Percentiles rank a stretch among this genome's conserved stretches.
Conservation (phyloP, 2,888 invertebrate genomes). For the Tricholauxania praeusta region DNA sequence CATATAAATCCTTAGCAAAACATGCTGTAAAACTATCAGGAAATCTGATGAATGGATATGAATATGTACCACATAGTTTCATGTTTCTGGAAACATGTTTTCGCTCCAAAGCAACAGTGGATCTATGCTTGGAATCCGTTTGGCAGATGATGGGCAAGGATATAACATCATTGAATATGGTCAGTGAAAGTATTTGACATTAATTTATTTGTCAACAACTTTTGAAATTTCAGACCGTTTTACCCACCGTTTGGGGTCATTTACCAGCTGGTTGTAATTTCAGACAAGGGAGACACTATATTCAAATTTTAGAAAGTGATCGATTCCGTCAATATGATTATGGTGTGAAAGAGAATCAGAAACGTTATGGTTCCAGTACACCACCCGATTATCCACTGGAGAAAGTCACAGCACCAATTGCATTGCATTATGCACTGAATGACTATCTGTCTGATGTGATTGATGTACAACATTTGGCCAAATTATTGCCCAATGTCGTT, state of each 20-base stretch:
- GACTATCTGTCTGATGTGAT: conserved; percentile 69
- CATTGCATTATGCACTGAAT: conserved; percentile 69
- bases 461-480: conserved; percentile 54
- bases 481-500: conserved; percentile 53
- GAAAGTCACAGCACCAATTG: conserved; percentile 68
- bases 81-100: conserved; percentile 45
- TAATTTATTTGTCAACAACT: neutral
- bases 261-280: conserved; percentile 72
- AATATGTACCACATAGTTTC: conserved; percentile 47
- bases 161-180: conserved; percentile 66
- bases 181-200: conserved; percentile 42
- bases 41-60: conserved; percentile 46
- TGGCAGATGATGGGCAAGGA: conserved; percentile 70
- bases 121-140: conserved; percentile 60
- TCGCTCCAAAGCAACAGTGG: conserved; percentile 38
- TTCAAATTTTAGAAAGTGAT: conserved; percentile 65
- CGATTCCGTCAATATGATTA: conserved; percentile 70
- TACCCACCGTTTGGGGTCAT: conserved; percentile 73
- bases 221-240: conserved; percentile 68
- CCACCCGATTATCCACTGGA: conserved; percentile 69
- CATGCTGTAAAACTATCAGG: conserved; percentile 31
- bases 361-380: conserved; percentile 69
- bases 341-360: conserved; percentile 65
- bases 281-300: conserved; percentile 70
- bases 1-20: conserved; percentile 51